A percentile compares a stretch with the other conserved stretches of the same genome.
phyloP scores from a whole-genome alignment of 2,113 vertebrate genomes.

The Erpornis zantholeuca region DNA sequence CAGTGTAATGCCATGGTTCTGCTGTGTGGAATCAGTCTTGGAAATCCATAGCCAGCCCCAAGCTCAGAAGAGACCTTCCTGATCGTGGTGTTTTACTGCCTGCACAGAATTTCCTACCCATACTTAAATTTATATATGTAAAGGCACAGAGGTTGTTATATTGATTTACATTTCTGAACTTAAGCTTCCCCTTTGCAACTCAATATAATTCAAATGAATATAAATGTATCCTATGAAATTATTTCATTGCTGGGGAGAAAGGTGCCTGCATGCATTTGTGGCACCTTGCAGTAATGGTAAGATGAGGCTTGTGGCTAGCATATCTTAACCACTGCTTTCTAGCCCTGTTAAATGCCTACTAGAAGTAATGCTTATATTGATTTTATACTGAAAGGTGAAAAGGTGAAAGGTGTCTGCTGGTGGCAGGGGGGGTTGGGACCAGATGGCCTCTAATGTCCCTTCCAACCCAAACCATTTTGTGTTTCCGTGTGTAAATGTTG shows the following conservation, averaged over 20 bases:
- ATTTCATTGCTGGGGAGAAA: neutral
- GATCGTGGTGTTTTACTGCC: fast-evolving
- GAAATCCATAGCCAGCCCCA: neutral
- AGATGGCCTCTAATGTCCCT: neutral
- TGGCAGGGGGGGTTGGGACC: neutral
- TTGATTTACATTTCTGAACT: neutral
- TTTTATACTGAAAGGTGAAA: neutral
- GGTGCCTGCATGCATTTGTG: neutral
- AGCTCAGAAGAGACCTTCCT: neutral
- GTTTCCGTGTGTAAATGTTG: neutral
- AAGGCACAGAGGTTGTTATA: neutral
- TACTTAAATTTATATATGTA: neutral
- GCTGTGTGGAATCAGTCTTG: neutral
- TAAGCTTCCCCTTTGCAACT: neutral
- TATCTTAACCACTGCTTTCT: neutral
- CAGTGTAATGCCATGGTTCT: neutral
- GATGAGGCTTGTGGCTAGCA: neutral
- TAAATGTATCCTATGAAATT: neutral
- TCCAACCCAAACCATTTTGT: neutral
- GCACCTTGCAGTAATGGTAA: neutral
- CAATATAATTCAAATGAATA: neutral
- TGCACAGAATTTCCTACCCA: neutral
- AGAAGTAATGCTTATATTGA: neutral
- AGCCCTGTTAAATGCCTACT: neutral
- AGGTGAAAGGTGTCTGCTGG: neutral